phyloP scores from a whole-genome alignment of 2,113 vertebrate species.

The Aegithalos caudatus region DNA sequence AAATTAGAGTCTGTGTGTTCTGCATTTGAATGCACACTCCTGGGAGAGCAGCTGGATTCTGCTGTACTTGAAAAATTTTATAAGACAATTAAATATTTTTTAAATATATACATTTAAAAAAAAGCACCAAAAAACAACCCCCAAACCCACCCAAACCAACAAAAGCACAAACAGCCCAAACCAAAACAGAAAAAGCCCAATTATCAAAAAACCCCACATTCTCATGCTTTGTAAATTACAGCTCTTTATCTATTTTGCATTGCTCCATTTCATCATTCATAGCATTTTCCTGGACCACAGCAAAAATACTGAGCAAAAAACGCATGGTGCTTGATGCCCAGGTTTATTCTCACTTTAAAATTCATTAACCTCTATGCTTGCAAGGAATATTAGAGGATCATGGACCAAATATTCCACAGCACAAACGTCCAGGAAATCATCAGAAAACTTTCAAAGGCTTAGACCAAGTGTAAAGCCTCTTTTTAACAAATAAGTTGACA shows the following conservation, averaged over 20 bases:
- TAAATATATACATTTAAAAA: not conserved
- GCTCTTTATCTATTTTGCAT: not conserved
- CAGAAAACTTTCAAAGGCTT: not conserved
- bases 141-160: not conserved
- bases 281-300: not conserved
- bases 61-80: not conserved
- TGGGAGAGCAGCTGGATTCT: not conserved
- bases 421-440: not conserved
- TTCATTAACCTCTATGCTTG: not conserved
- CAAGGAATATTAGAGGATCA: not conserved
- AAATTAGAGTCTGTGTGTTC: not conserved
- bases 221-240: not conserved
- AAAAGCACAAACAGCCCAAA: not conserved
- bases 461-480: not conserved
- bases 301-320: not conserved
- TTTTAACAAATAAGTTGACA: not conserved
- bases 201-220: accelerated
- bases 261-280: not conserved
- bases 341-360: not conserved
- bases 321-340: not conserved
- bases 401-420: not conserved
- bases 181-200: not conserved
- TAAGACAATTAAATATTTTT: not conserved
- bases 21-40: not conserved
- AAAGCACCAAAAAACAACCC: too few relatives aligned